Base-by-base conservation (phyloP, 2,113 vertebrate genomes). In the Chloropsis cyanopogon region DNA sequence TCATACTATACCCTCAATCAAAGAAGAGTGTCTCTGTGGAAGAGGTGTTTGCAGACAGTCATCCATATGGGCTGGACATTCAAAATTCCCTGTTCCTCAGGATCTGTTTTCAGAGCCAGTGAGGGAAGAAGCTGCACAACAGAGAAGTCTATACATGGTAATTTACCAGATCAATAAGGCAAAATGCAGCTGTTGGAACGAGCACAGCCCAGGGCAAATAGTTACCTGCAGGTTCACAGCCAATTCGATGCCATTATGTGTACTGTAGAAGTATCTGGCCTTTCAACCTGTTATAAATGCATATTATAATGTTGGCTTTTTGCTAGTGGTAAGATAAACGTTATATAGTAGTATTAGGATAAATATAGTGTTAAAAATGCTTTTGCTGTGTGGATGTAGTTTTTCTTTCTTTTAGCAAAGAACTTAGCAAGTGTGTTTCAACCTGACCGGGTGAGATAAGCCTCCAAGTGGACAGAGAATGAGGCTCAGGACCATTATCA, bases 171-270 rank as follows among this genome's bases (percentile, higher is more conserved):
- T 44, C 24, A 75, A 20, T 50, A 49, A 59, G 56, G 61, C 18
- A 64, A 88, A 91, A 82, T 50, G 41, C 52, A 73, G 57, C 39
- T 26, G 8, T 21, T 61, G 47, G 24, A 82, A 80, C 50, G 59
- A 72, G 54, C 0, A 0, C 20, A 68, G 35, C 50, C 22, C 6
- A 56, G 31, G 49, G 24, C n/a, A 66, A 63, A 52, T 63, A 70
- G 7, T 54, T 63, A 39, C 12, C 7, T 54, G 49, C 53, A 82
- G 59, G 29, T 80, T 86, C 53, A 50, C 37, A 60, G 68, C 14
- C 23, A 52, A 14, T 72, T 64, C 63, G 24, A 11, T 80, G 19
- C 17, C 49, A 1, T 14, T 53, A 21, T 46, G 21, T 86, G 18
- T 81, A 25, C 16, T 68, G 23, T 37, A 49, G 66, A 72, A 65